Evolutionary conservation across 2,888 invertebrate genomes (phyloP).

Genomic region (Dorcus parallelipipedus): DNA sequence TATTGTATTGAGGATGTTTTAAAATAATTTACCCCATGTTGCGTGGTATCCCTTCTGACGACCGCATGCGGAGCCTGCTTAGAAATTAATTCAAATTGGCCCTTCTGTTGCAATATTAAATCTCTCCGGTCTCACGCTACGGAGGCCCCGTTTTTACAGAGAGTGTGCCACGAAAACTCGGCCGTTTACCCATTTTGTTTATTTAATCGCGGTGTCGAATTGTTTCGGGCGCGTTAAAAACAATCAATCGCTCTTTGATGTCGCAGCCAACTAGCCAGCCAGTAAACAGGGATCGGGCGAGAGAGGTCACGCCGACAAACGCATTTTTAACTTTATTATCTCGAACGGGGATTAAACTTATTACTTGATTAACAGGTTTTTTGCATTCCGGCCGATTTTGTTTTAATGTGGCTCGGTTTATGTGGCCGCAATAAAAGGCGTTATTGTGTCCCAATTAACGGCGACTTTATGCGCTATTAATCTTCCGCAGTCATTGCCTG

Average conservation of each 20-base stretch:
- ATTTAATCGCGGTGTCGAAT: no score
- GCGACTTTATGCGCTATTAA: no score
- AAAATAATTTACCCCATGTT: slow-evolving; percentile 23
- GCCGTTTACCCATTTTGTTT: no score
- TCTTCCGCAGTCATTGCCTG: no score
- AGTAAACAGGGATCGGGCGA: neutral
- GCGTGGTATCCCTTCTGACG: slow-evolving; percentile 17
- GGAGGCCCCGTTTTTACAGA: neutral
- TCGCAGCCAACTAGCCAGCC: no score
- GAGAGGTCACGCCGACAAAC: slow-evolving; percentile 26
- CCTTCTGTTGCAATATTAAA: neutral
- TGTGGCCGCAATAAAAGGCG: no score
- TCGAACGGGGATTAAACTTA: slow-evolving; percentile 11
- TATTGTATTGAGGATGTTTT: slow-evolving; percentile 6
- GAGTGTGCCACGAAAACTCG: no score
- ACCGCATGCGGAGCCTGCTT: slow-evolving; percentile 7
- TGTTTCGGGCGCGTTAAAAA: no score
- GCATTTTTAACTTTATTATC: slow-evolving; percentile 27
- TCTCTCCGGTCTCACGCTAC: neutral
- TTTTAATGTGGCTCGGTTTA: slow-evolving; percentile 5
- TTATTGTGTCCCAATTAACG: no score
- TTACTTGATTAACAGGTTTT: neutral
- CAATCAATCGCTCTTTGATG: no score
- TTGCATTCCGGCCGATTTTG: slow-evolving; percentile 18
- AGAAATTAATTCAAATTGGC: slow-evolving; percentile 5